phyloP scores from a whole-genome alignment of 2,113 vertebrate genomes.

The human region GRCh38 chr11:85443001-85443500 shows the following conservation, averaged over 20 bases:
- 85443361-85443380: neutral
- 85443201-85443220: neutral
- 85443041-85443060: neutral
- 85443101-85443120: neutral
- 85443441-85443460: neutral
- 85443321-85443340: neutral
- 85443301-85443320: neutral
- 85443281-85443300: neutral
- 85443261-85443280: neutral
- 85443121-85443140: constrained; percentile 41
- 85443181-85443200: neutral
- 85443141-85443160: constrained; percentile 11
- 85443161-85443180: neutral
- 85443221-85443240: neutral
- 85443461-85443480: constrained; percentile 23
- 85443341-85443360: neutral
- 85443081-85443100: neutral
- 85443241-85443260: neutral
- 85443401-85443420: neutral
- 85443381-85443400: neutral
- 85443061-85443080: neutral
- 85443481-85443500: constrained; percentile 6
- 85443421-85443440: constrained; percentile 39
- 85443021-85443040: neutral
- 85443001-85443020: neutral